These are phyloP conservation scores for Papilio aristodemus DNA, from an alignment of 1,140 invertebrate genomes.

Conservation along the genomic window DNA sequence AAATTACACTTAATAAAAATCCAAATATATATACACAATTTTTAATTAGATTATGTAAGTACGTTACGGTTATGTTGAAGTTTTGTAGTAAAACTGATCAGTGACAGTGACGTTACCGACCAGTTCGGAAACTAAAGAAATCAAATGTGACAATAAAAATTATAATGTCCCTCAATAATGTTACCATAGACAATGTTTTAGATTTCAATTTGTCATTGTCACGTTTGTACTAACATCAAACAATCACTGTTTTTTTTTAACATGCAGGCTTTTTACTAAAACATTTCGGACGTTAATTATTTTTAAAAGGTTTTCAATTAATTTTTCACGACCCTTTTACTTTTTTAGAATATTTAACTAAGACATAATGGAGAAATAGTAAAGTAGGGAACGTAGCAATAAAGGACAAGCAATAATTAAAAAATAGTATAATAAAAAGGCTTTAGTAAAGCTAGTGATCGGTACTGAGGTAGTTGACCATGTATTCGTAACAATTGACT, in stretches of 20 bases:
- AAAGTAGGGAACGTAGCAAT: slow-evolving; percentile 69
- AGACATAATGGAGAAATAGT: slow-evolving; percentile 56
- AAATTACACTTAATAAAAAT: slow-evolving; percentile 76
- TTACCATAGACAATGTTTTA: slow-evolving; percentile 14
- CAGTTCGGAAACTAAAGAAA: slow-evolving; percentile 6
- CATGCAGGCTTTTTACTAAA: slow-evolving; percentile 17
- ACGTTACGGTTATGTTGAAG: slow-evolving; percentile 51
- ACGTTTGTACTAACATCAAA: neutral
- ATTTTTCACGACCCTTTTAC: slow-evolving; percentile 9
- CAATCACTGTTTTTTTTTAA: neutral
- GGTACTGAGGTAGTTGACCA: slow-evolving; percentile 70
- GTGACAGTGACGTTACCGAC: slow-evolving; percentile 19
- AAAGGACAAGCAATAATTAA: slow-evolving; percentile 74
- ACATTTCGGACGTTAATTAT: neutral
- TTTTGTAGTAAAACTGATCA: slow-evolving; percentile 37
- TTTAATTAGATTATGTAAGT: slow-evolving; percentile 67
- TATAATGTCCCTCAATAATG: neutral
- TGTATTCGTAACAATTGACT: slow-evolving; percentile 56
- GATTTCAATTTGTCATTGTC: slow-evolving; percentile 6
- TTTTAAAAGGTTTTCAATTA: slow-evolving; percentile 19
- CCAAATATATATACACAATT: slow-evolving; percentile 78
- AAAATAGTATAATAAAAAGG: slow-evolving; percentile 59
- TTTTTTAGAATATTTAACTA: slow-evolving; percentile 23
- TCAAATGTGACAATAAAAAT: slow-evolving; percentile 15
- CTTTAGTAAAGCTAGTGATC: slow-evolving; percentile 76